Conservation (phyloP, 2,888 invertebrate species). For the Caenorhabditis macrosperma region DNA sequence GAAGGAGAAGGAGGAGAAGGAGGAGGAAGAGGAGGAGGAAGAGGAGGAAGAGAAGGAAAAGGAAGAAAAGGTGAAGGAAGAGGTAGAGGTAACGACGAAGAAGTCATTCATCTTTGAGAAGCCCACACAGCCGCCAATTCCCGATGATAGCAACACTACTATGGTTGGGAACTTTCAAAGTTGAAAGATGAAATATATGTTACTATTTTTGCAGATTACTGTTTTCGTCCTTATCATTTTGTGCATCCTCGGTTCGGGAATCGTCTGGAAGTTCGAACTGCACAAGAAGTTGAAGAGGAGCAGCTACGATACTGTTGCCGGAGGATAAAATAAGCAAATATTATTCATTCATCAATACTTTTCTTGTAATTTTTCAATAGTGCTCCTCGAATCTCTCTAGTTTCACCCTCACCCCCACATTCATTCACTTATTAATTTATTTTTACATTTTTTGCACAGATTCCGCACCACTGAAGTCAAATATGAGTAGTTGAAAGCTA, state of each 20-base stretch:
- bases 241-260: slow-evolving; percentile 78
- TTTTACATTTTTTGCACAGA: neutral
- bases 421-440: slow-evolving; percentile 12
- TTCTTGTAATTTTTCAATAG: neutral
- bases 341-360: slow-evolving; percentile 9
- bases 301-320: slow-evolving; percentile 79
- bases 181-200: slow-evolving; percentile 1
- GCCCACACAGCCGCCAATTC: slow-evolving; percentile 74
- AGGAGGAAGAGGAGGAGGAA: slow-evolving; percentile 62
- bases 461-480: neutral
- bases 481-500: slow-evolving; percentile 45
- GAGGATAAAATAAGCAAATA: slow-evolving; percentile 65
- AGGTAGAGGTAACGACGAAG: slow-evolving; percentile 53
- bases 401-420: neutral
- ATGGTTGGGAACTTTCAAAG: slow-evolving; percentile 52
- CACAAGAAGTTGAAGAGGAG: slow-evolving; percentile 79
- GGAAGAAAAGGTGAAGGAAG: slow-evolving; percentile 38
- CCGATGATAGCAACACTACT: slow-evolving; percentile 72
- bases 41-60: slow-evolving; percentile 60
- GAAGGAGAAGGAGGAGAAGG: slow-evolving; percentile 58
- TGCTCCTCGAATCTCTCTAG: neutral
- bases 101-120: slow-evolving; percentile 76
- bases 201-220: slow-evolving; percentile 58
- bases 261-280: slow-evolving; percentile 78
- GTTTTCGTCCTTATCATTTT: slow-evolving; percentile 79